These are phyloP conservation scores for Lymantria monacha DNA, from an alignment of 2,888 invertebrate species.

Conservation along the genomic window DNA sequence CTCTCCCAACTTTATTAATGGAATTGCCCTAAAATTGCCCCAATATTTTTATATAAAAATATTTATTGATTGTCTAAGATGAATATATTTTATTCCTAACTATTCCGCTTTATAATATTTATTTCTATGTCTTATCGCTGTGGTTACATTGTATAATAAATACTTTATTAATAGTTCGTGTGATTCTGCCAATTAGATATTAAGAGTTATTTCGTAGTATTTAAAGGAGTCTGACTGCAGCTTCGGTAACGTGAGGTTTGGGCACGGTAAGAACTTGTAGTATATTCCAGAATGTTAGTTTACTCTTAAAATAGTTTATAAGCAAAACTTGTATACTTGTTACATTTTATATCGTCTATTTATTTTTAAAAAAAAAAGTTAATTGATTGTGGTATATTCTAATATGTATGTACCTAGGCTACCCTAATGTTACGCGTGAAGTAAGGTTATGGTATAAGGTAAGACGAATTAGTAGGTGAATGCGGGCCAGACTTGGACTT, in stretches of 20 bases:
- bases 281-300: slow-evolving; percentile 15
- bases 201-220: slow-evolving; percentile 48
- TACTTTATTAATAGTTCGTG: slow-evolving; percentile 32
- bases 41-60: slow-evolving; percentile 36
- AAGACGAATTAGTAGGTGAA: too few species aligned
- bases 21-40: slow-evolving; percentile 40
- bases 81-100: slow-evolving; percentile 19
- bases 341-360: slow-evolving; percentile 29
- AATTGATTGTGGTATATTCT: slow-evolving; percentile 18
- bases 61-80: slow-evolving; percentile 30
- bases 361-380: slow-evolving; percentile 24
- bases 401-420: slow-evolving; percentile 8
- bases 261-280: slow-evolving; percentile 7
- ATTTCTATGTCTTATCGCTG: slow-evolving; percentile 34
- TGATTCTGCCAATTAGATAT: slow-evolving; percentile 49
- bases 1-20: slow-evolving; percentile 18
- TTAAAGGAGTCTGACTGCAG: slow-evolving; percentile 53
- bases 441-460: not conserved
- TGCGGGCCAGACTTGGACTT: not conserved
- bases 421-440: slow-evolving; percentile 17
- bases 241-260: slow-evolving; percentile 39
- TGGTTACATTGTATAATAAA: slow-evolving; percentile 26
- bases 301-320: slow-evolving; percentile 17
- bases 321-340: slow-evolving; percentile 37
- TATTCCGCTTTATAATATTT: slow-evolving; percentile 24